Evolutionary conservation across 2,888 invertebrate genomes (phyloP).

Genomic region (Orthonevra nobilis): DNA sequence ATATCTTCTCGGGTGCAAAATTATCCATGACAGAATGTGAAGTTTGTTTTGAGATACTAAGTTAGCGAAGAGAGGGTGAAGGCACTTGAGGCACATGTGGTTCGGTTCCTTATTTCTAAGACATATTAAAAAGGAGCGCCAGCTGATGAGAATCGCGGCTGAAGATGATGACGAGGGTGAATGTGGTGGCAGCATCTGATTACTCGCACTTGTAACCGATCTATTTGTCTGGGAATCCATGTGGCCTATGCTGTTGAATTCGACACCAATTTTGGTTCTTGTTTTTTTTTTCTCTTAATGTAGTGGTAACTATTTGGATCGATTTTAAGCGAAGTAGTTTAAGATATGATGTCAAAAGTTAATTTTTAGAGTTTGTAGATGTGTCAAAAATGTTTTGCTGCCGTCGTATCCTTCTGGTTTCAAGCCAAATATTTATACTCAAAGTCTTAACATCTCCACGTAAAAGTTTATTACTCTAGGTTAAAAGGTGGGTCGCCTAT

Average conservation of each 20-base stretch:
- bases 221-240: conserved; percentile 15
- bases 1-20: conserved; percentile 25
- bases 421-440: no score
- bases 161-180: conserved; percentile 6
- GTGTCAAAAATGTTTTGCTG: no score
- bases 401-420: no score
- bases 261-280: background rate
- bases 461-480: no score
- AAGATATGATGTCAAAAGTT: no score
- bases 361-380: no score
- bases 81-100: conserved; percentile 25
- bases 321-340: no score
- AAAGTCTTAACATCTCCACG: no score
- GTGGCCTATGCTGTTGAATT: conserved; percentile 12
- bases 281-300: no score
- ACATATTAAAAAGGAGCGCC: conserved; percentile 8
- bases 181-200: conserved; percentile 37
- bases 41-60: background rate
- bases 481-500: no score
- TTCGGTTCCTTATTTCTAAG: conserved; percentile 16
- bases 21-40: conserved; percentile 21
- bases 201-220: background rate
- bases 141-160: conserved; percentile 32
- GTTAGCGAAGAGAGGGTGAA: conserved; percentile 10
- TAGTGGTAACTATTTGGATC: no score